Evolutionary conservation across 2,113 vertebrate genomes (phyloP), one percentile per base, ranked within the genome.

Genomic region (Megaceryle torquata): DNA sequence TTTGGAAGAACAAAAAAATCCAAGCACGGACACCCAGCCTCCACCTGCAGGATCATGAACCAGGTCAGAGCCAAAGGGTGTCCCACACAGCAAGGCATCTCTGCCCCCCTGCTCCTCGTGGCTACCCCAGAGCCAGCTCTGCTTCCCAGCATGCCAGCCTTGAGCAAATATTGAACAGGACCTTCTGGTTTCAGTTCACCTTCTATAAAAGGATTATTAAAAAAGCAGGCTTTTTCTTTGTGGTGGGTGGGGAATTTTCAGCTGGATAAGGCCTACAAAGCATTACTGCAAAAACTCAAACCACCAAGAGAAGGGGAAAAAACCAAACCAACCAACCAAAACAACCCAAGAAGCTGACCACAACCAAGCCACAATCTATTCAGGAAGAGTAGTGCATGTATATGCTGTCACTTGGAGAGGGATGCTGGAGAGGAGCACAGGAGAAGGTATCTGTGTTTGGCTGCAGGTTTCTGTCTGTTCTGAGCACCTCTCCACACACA

Each of bases 391-490:
- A 7, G 20, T 26, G 4, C 11, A 10, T 33, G 26, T 24, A 13
- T 39, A 25, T 5, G 4, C 2, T 41, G 18, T 4, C 0, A 0
- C 20, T 72, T 31, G 25, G 15, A 60, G 60, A 60, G 15, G 11
- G 22, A 6, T n/a, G 10, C 57, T 5, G 1, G 26, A 26, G 19
- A 70, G 68, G 21, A 54, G 54, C 53, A 72, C 77, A 56, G 33
- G 68, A 70, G 24, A 25, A 63, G 28, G 17, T 65, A 10, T 2
- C 35, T 56, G 24, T 37, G 18, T 25, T 20, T 68, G 65, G 17
- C 37, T 78, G 50, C 59, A 59, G 50, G 21, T 37, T 81, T 22
- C 37, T 6, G 28, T 51, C 68, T 35, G 33, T 13, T 70, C n/a
- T 6, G 26, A 84, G 57, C 48, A 78, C 16, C 43, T 85, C 77